These are phyloP conservation scores for Trachelus tabidus DNA, from an alignment of 2,888 invertebrate species.

Conservation along the genomic window DNA sequence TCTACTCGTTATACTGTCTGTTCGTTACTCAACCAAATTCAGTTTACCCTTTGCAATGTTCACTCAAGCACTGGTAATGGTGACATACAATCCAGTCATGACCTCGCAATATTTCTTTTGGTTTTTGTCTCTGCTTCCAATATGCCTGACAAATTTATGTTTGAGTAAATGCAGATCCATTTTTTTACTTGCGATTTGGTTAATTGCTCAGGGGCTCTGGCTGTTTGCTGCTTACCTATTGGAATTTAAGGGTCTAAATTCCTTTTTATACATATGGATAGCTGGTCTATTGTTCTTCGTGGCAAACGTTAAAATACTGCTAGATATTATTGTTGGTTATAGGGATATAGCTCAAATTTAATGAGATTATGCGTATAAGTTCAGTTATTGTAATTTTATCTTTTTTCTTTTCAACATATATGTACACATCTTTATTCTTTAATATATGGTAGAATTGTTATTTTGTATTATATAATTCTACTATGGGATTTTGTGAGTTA, in stretches of 20 bases:
- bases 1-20: constrained; percentile 73
- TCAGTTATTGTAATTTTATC: constrained; percentile 7
- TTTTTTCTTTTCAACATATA: background rate
- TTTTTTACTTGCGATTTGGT: constrained; percentile 73
- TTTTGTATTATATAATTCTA: too few species aligned
- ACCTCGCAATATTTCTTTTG: constrained; percentile 98
- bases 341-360: background rate
- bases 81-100: constrained; percentile 93
- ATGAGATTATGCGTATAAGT: background rate
- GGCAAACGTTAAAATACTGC: constrained; percentile 80
- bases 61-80: constrained; percentile 86
- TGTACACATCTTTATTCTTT: too few species aligned
- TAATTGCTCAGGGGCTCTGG: constrained; percentile 85
- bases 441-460: too few species aligned
- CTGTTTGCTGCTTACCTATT: constrained; percentile 89
- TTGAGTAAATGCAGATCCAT: constrained; percentile 68
- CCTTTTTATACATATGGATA: constrained; percentile 86
- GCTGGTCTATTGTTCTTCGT: constrained; percentile 86
- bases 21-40: constrained; percentile 71
- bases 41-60: constrained; percentile 89
- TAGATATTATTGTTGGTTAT: constrained; percentile 69
- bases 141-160: constrained; percentile 79
- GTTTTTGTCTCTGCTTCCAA: constrained; percentile 90
- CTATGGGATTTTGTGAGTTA: too few species aligned
- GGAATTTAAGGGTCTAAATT: constrained; percentile 88